phyloP scores from a whole-genome alignment of 2,113 vertebrate species.

The Microtus montanus region DNA sequence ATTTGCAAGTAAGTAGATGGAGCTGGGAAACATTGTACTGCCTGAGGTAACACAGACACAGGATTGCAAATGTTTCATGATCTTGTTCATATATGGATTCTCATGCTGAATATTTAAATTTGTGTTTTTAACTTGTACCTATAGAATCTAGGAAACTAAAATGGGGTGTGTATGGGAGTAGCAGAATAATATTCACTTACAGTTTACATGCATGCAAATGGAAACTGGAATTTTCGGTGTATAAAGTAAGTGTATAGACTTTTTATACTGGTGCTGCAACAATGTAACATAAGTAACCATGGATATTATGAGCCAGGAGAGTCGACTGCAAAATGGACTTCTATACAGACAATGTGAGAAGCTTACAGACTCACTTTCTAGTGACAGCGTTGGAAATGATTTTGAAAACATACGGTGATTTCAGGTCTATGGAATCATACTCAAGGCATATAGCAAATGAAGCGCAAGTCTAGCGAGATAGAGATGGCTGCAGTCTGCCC shows the following conservation, averaged over 20 bases:
- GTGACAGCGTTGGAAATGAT: not conserved
- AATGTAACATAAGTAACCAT: not conserved
- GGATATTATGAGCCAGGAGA: not conserved
- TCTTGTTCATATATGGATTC: not conserved
- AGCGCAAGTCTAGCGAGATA: accelerated
- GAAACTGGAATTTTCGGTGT: not conserved
- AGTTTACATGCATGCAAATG: not conserved
- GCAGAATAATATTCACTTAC: not conserved
- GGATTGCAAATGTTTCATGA: not conserved
- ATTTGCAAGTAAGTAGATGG: not conserved
- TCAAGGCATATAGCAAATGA: not conserved
- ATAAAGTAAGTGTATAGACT: not conserved
- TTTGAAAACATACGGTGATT: not conserved
- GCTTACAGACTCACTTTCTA: not conserved
- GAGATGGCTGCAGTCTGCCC: not conserved
- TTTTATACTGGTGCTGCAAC: not conserved
- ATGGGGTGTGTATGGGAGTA: no score
- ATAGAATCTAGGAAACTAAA: not conserved
- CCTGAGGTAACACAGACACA: not conserved
- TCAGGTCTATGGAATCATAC: not conserved
- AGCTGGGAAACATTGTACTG: not conserved
- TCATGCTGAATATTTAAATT: not conserved
- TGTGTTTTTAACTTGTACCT: not conserved
- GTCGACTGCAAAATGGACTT: not conserved
- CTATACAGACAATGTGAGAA: not conserved